These are phyloP conservation scores for Agapostemon virescens DNA, from an alignment of 2,888 invertebrate genomes.

Conservation along the genomic window DNA sequence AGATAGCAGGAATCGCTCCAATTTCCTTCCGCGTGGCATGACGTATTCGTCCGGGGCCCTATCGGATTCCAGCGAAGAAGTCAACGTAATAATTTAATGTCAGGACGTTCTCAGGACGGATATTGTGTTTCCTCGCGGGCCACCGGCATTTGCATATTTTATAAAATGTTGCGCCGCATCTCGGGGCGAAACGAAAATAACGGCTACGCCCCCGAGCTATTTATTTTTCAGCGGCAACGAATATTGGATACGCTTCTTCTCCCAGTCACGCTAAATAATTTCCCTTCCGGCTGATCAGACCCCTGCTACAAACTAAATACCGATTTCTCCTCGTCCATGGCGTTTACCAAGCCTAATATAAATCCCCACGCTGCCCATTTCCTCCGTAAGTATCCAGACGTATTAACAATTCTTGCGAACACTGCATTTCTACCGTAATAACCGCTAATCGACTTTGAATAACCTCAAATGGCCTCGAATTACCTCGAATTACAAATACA, in stretches of 20 bases:
- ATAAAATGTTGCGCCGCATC: constrained; percentile 8
- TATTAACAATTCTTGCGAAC: neutral
- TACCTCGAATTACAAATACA: neutral
- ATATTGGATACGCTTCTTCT: neutral
- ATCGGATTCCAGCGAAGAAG: constrained; percentile 33
- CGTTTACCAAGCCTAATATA: neutral
- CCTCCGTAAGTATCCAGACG: neutral
- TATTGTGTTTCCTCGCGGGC: neutral
- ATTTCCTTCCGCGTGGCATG: constrained; percentile 41
- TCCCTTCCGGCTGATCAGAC: neutral
- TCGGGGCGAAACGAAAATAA: neutral
- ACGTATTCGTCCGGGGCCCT: constrained; percentile 23
- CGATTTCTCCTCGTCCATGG: neutral
- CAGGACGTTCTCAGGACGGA: constrained; percentile 11
- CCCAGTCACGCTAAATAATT: neutral
- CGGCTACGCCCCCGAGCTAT: neutral
- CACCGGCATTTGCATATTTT: constrained; percentile 12
- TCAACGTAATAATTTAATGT: constrained; percentile 48
- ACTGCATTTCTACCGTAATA: neutral
- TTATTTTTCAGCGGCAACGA: neutral
- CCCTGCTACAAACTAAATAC: neutral
- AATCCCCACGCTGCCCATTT: neutral
- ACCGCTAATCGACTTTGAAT: no score
- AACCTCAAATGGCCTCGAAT: neutral
- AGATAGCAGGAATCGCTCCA: constrained; percentile 53